These are phyloP conservation scores for Pachliopta kotzebuea DNA, from an alignment of 2,888 invertebrate genomes.

Conservation along the genomic window DNA sequence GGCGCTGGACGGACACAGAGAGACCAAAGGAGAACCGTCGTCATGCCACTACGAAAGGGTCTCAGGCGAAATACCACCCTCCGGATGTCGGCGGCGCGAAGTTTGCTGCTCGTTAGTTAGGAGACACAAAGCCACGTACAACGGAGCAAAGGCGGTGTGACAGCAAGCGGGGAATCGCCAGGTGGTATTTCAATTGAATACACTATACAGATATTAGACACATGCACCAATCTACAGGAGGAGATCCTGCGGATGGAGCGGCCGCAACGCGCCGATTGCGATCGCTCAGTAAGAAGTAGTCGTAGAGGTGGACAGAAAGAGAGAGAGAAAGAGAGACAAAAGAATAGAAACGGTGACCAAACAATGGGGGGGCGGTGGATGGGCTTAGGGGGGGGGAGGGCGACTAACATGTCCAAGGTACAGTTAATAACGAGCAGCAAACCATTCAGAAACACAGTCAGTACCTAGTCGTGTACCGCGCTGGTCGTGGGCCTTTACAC, in stretches of 20 bases:
- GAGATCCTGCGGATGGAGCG: conserved; percentile 38
- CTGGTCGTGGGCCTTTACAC: conserved; percentile 50
- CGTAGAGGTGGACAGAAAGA: conserved; percentile 21
- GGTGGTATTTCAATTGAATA: conserved; percentile 70
- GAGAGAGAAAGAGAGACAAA: conserved; percentile 34
- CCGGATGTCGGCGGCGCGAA: conserved; percentile 25
- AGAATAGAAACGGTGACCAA: conserved; percentile 52
- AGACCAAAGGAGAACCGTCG: conserved; percentile 40
- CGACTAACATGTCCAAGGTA: conserved; percentile 63
- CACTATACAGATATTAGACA: conserved; percentile 64
- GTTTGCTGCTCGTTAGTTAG: conserved; percentile 65
- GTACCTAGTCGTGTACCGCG: conserved; percentile 59
- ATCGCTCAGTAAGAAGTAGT: too few relatives aligned
- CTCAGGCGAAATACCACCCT: conserved; percentile 70
- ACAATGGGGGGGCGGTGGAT: conserved; percentile 47
- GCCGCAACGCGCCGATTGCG: conserved; percentile 35
- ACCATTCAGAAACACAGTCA: conserved; percentile 72
- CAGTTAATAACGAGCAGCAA: conserved; percentile 79
- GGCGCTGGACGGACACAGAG: conserved; percentile 40
- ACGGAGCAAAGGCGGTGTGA: conserved; percentile 38
- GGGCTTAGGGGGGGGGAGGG: conserved; percentile 41
- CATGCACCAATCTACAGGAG: conserved; percentile 62
- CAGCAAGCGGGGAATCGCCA: conserved; percentile 45
- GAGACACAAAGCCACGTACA: conserved; percentile 32
- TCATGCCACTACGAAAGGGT: conserved; percentile 73